Base-by-base conservation (phyloP, 2,113 vertebrate genomes). In the Ageneiosus marmoratus region DNA sequence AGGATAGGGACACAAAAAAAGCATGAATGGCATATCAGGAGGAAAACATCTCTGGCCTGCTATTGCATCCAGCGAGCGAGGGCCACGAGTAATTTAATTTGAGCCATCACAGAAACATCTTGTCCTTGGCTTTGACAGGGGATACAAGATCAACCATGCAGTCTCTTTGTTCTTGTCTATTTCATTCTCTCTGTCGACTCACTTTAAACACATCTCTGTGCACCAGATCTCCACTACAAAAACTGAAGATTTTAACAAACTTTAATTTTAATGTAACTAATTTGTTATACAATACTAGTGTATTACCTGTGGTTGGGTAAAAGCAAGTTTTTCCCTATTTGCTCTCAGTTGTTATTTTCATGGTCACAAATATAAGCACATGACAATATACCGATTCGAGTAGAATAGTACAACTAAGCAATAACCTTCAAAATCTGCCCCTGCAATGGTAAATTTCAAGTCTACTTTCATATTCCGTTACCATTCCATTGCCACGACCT, bases 61-160 rank as follows among this genome's bases (percentile, higher is more conserved):
- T 86, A 78, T 51, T 84, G 73, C 46, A 60, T 78, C 48, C 48
- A 55, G 46, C 41, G 65, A 79, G 56, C 50, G 70, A 78, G 53
- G 55, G 79, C 83, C 22, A 80, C n/a, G 55, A 85, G 70, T 46
- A 83, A 83, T 88, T 86, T 76, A 77, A 82, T 86, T 79, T 84
- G 41, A 72, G 24, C 3, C 65, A 41, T 60, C 58, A 78, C 56
- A 51, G 51, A 78, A 50, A 75, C 46, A 29, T 72, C 80, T 60
- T 60, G 58, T 82, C 80, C 77, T 82, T 82, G 75, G 65, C 7
- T 34, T 41, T 78, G 82, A 83, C 20, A n/a, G 18, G 75, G 60
- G 82, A 77, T 74, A 51, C 50, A 8, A 7, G 75, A 51, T 78
- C 50, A 41, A 44, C 74, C 18, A 72, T 44, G 55, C 62, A 37